These are phyloP conservation scores for Eristalis arbustorum DNA, from an alignment of 2,888 invertebrate species.

Conservation along the genomic window DNA sequence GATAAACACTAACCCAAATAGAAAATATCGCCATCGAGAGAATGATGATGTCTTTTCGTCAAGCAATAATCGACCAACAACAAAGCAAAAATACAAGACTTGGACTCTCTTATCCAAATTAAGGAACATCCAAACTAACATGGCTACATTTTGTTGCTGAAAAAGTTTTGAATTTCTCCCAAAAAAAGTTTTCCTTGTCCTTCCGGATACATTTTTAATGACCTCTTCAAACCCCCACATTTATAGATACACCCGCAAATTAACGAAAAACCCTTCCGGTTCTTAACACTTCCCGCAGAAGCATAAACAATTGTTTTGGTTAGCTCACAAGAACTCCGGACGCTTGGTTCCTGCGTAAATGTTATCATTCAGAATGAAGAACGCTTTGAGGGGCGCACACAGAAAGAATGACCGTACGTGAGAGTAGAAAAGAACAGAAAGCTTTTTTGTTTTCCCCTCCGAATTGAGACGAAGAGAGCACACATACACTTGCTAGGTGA, in stretches of 20 bases:
- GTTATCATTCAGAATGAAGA: conserved; percentile 59
- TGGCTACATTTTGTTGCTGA: neutral
- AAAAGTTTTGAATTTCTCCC: neutral
- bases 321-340: neutral
- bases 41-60: no score
- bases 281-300: conserved; percentile 18
- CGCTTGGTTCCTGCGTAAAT: conserved; percentile 25
- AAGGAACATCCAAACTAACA: no score
- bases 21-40: no score
- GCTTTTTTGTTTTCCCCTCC: neutral
- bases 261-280: conserved; percentile 24
- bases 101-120: no score
- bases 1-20: no score
- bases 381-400: conserved; percentile 54
- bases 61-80: no score
- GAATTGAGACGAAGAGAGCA: neutral
- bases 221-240: conserved; percentile 17
- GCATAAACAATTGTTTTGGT: conserved; percentile 38
- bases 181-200: neutral
- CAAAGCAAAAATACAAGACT: no score
- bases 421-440: neutral
- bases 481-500: neutral
- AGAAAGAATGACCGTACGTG: neutral
- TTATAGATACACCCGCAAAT: conserved; percentile 4
- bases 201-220: neutral